Percentiles rank a stretch among this genome's conserved stretches.
phyloP scores from a whole-genome alignment of 2,113 vertebrate genomes.

The Hymenochirus boettgeri region DNA sequence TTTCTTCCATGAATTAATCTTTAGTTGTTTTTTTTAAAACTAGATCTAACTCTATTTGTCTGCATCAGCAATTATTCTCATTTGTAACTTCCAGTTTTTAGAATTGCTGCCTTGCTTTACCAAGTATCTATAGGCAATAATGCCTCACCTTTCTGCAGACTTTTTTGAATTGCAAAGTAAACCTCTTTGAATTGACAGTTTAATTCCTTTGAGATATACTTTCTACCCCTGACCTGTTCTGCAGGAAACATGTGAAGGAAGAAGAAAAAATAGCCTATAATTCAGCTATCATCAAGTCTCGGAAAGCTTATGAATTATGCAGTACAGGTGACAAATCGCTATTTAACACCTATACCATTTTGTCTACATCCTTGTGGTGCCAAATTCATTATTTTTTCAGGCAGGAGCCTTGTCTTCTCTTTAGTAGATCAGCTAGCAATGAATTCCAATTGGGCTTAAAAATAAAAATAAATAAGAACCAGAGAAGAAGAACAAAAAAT shows the following conservation, averaged over 20 bases:
- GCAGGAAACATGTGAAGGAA: slow-evolving; percentile 2
- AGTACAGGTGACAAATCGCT: slow-evolving; percentile 4
- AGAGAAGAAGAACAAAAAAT: neutral
- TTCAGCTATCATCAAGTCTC: slow-evolving; percentile 7
- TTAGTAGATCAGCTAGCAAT: neutral
- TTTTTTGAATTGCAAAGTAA: slow-evolving; percentile 13
- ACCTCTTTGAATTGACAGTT: slow-evolving; percentile 11
- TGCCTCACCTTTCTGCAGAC: neutral
- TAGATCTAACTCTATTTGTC: too few relatives aligned
- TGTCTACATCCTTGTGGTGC: slow-evolving; percentile 1
- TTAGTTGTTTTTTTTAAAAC: too few relatives aligned
- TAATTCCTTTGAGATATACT: slow-evolving; percentile 13
- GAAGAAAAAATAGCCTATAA: slow-evolving; percentile 10
- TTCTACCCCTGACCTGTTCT: slow-evolving; percentile 11
- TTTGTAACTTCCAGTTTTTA: too few relatives aligned
- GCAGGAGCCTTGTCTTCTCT: slow-evolving; percentile 1
- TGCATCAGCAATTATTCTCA: too few relatives aligned
- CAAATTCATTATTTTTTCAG: slow-evolving; percentile 31
- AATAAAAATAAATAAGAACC: neutral
- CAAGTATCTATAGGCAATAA: slow-evolving; percentile 2
- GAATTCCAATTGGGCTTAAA: slow-evolving; percentile 12
- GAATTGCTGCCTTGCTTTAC: neutral
- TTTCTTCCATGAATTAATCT: too few relatives aligned
- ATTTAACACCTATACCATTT: slow-evolving; percentile 20
- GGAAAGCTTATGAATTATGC: slow-evolving; percentile 15